Percentiles rank a stretch among this genome's conserved stretches.
Conservation (phyloP, 2,888 invertebrate genomes). For the Agrypnus murinus region DNA sequence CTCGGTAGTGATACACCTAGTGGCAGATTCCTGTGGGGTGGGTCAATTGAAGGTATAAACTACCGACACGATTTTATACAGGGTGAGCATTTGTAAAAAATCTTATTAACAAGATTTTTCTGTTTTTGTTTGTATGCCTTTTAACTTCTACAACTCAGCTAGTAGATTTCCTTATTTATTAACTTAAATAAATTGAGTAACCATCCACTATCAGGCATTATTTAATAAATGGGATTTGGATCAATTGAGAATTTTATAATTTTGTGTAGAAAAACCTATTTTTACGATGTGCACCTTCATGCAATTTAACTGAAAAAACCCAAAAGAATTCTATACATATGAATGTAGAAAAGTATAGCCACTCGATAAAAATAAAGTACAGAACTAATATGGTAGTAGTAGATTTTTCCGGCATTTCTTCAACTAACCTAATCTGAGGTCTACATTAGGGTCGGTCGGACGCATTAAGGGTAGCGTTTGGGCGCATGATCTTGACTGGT, state of each 20-base stretch:
- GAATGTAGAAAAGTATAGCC: too few relatives aligned
- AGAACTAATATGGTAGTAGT: slow-evolving; percentile 47
- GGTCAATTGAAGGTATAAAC: slow-evolving; percentile 48
- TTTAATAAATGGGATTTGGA: too few relatives aligned
- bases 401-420: slow-evolving; percentile 66
- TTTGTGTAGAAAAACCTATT: too few relatives aligned
- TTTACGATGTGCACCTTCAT: too few relatives aligned
- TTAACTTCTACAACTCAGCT: background rate
- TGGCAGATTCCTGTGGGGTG: slow-evolving; percentile 62
- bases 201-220: too few relatives aligned
- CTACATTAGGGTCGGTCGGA: slow-evolving; percentile 68
- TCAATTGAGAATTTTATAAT: too few relatives aligned
- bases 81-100: slow-evolving; percentile 9
- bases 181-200: background rate
- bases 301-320: too few relatives aligned
- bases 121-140: too few relatives aligned
- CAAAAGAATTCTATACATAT: too few relatives aligned
- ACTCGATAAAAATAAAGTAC: background rate
- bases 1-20: slow-evolving; percentile 65
- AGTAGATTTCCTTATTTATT: background rate
- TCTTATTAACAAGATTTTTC: background rate
- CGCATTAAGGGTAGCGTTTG: slow-evolving; percentile 66
- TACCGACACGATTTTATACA: slow-evolving; percentile 12
- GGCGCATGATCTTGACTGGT: slow-evolving; percentile 62
- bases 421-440: slow-evolving; percentile 68